phyloP scores from a whole-genome alignment of 2,797 vertebrate species.

The Sebastes baramenuke region DNA sequence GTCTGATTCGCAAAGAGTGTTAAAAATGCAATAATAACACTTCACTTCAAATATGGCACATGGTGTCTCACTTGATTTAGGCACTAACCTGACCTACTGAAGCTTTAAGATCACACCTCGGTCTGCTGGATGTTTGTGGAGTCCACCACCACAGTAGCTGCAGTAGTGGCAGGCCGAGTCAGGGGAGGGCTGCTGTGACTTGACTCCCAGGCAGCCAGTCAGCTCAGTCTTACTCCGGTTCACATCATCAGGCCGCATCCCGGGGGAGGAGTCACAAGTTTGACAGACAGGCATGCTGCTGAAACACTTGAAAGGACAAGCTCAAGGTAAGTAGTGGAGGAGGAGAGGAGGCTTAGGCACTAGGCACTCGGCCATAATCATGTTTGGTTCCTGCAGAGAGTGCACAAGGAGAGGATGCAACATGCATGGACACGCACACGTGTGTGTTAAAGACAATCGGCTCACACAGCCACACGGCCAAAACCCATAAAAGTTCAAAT shows the following conservation, averaged over 20 bases:
- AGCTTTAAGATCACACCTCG: neutral
- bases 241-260: constrained; percentile 54
- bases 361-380: constrained; percentile 53
- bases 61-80: neutral
- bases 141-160: neutral
- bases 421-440: constrained; percentile 18
- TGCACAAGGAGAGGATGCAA: constrained; percentile 15
- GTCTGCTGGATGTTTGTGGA: constrained; percentile 5
- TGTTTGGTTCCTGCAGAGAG: constrained; percentile 42
- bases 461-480: neutral
- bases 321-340: constrained; percentile 56
- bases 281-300: constrained; percentile 53
- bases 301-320: constrained; percentile 59
- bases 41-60: neutral
- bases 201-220: constrained; percentile 31
- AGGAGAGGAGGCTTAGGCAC: constrained; percentile 39
- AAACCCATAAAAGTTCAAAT: constrained; percentile 14
- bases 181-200: constrained; percentile 32
- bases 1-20: no score
- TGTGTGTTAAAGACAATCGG: constrained; percentile 20
- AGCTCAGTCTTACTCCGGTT: constrained; percentile 44
- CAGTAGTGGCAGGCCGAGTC: constrained; percentile 20
- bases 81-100: neutral
- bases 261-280: constrained; percentile 54
- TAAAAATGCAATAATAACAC: neutral